Base-by-base conservation (phyloP, 2,888 invertebrate species). In the Thysanoteuthis rhombus region DNA sequence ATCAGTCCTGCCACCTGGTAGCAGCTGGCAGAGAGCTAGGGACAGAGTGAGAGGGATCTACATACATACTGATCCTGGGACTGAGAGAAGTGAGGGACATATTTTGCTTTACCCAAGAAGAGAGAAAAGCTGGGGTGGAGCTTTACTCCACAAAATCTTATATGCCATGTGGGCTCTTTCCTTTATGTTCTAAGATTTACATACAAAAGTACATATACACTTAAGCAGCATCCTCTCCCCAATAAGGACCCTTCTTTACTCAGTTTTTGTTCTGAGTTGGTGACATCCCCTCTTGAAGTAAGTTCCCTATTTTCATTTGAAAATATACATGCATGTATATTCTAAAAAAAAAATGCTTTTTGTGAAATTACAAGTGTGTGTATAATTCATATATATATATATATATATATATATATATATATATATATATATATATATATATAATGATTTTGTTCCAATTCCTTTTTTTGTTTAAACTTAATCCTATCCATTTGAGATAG, bases 381-480 rank as follows among this genome's bases (percentile, higher is more conserved):
- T 47, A 16, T 47, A 19, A 19, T 47, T 22, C 22, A 58, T 58
- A 58, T 28, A 58, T 58, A n/a, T 58, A 32, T 58, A 58, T 32
- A 58, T 58, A 75, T 75, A 75, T 75, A 75, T 75, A 75, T 75
- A 75, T 75, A 75, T n/a, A 75, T n/a, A 75, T n/a, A n/a, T 75
- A n/a, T 75, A n/a, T 75, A 75, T 75, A n/a, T 75, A 75, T n/a
- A n/a, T n/a, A 75, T 8, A n/a, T n/a, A n/a, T n/a, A n/a, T n/a
- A n/a, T n/a, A n/a, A n/a, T n/a, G n/a, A 25, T 58, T 1, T 45
- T 1, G 12, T 1, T 45, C 12, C 6, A 45, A 16, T 12, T 10
- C 1, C 1, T 45, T 45, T 42, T 22, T 47, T 47, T 47, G 47
- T 47, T 19, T 5, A 47, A 47, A 22, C 22, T 47, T 47, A 47